Evolutionary conservation across 2,797 vertebrate species (phyloP), one percentile per base, ranked within the genome.

Genomic region (Chiroxiphia lanceolata): DNA sequence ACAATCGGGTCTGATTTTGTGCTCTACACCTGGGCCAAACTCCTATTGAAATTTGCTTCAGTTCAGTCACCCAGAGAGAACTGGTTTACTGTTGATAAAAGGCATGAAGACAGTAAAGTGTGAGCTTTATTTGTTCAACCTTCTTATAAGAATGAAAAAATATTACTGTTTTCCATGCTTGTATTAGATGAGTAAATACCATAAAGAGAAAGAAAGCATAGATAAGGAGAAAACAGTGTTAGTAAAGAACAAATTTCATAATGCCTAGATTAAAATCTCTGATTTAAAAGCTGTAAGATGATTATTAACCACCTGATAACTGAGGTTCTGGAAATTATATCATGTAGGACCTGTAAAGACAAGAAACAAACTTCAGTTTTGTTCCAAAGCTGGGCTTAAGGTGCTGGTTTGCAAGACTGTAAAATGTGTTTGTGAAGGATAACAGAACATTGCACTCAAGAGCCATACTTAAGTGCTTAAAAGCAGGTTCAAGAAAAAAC

Each of bases 391-490:
- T 72, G 14, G 19, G 25, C 48, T 61, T 69, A 59, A 78, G 26
- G 15, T 1, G 1, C 27, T 75, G 9, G 9, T 59, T 81, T 88
- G 34, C 2, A 2, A 70, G 31, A 61, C 57, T 4, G 4, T 27
- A 61, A 74, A 65, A 68, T 11, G 6, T 29, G 10, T 31, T 71
- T 80, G 29, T 4, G 1, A 29, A 51, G 13, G 8, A 11, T 38
- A 78, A 64, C 0, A 2, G 16, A 69, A 57, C 34, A 29, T 2
- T 76, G 42, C 57, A 77, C 50, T 83, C n/a, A n/a, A 78, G 23
- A 88, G 51, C 59, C 63, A 76, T 15, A 33, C 18, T 76, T 87
- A n/a, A 90, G 42, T 82, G 20, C 40, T 95, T 93, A 74, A 95
- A 91, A 83, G 57, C 38, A 87, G 2, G 25, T 23, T 71, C 29